phyloP scores from a whole-genome alignment of 1,140 invertebrate species.

The Cydia amplana region DNA sequence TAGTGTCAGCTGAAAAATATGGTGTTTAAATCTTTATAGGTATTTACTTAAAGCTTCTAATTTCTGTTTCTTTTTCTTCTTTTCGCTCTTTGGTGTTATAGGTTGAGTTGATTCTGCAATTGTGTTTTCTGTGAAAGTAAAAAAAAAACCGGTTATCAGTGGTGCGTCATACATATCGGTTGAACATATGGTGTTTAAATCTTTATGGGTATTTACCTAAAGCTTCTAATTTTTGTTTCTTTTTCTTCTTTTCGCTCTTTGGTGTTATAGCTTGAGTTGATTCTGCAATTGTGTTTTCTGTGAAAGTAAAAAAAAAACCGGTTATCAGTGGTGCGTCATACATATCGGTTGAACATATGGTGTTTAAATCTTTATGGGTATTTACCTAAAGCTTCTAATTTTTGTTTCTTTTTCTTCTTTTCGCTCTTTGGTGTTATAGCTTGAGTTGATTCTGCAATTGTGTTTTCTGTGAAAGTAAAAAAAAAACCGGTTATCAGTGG shows the following conservation, averaged over 20 bases:
- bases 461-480: neutral
- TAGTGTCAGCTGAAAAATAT: neutral
- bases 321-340: no score
- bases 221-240: neutral
- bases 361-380: neutral
- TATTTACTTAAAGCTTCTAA: neutral
- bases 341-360: no score
- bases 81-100: neutral
- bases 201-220: neutral
- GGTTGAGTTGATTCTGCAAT: neutral
- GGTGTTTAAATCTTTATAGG: no score
- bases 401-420: conserved; percentile 25
- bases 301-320: neutral
- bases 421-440: neutral
- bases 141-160: neutral
- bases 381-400: neutral
- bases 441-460: neutral
- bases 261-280: neutral
- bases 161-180: no score
- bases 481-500: neutral
- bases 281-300: neutral
- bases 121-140: neutral
- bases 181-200: no score
- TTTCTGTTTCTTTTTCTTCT: conserved; percentile 18
- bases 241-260: conserved; percentile 6